Evolutionary conservation across 1,140 invertebrate species (phyloP).

Genomic region (Hyles euphorbiae): DNA sequence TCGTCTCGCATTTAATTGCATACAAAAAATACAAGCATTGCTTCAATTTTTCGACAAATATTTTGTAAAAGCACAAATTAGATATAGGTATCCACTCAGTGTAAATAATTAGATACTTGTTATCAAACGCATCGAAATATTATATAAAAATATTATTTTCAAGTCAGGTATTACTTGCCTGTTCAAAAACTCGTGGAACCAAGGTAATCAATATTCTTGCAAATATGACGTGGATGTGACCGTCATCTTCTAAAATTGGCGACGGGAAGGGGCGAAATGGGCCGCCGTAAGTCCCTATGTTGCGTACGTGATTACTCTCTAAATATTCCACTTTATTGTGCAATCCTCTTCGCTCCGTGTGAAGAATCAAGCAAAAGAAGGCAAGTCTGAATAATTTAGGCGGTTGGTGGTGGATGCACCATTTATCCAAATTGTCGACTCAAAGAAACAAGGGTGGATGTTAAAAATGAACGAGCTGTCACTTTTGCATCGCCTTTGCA

Average conservation of each 20-base stretch:
- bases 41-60: too few species aligned
- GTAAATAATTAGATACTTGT: too few species aligned
- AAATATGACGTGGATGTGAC: too few species aligned
- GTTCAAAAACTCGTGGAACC: too few species aligned
- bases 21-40: too few species aligned
- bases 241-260: constrained; percentile 11
- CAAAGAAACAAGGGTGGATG: constrained; percentile 36
- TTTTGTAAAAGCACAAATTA: too few species aligned
- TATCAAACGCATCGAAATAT: too few species aligned
- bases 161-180: too few species aligned
- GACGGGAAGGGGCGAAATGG: constrained; percentile 20
- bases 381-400: constrained; percentile 61
- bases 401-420: constrained; percentile 46
- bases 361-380: constrained; percentile 46
- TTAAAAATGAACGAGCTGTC: constrained; percentile 61
- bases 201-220: too few species aligned
- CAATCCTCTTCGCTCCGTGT: constrained; percentile 60
- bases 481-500: constrained; percentile 34
- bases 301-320: constrained; percentile 61
- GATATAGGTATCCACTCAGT: too few species aligned
- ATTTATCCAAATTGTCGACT: constrained; percentile 68
- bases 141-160: too few species aligned
- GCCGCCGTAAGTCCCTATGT: constrained; percentile 37
- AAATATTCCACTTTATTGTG: constrained; percentile 67
- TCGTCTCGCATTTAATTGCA: too few species aligned